phyloP scores from a whole-genome alignment of 2,113 vertebrate genomes.

The Grammomys surdaster region DNA sequence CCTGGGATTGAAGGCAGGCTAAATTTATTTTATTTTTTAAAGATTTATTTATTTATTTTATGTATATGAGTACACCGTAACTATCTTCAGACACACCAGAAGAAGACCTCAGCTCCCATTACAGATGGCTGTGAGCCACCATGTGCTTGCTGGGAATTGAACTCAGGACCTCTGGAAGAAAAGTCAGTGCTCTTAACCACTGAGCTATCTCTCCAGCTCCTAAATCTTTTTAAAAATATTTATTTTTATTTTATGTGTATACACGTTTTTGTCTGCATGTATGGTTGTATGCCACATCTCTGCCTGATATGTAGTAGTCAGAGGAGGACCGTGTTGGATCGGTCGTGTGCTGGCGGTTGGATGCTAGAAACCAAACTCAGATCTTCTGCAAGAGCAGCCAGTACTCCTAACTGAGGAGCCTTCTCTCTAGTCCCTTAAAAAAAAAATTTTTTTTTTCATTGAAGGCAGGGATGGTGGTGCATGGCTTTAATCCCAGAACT shows the following conservation, averaged over 20 bases:
- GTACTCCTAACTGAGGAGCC: neutral
- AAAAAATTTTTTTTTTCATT: neutral
- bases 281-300: neutral
- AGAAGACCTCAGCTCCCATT: too few species aligned
- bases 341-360: too few species aligned
- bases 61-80: too few species aligned
- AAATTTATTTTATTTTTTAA: neutral
- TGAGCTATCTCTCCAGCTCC: too few species aligned
- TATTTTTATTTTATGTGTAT: neutral
- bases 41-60: neutral
- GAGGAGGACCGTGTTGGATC: neutral
- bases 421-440: neutral
- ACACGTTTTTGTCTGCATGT: neutral
- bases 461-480: too few species aligned
- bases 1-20: neutral
- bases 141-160: too few species aligned
- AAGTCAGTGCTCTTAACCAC: too few species aligned
- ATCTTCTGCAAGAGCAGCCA: neutral
- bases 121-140: too few species aligned
- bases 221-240: neutral
- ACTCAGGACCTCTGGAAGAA: too few species aligned
- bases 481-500: too few species aligned
- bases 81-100: too few species aligned
- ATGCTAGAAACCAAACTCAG: neutral
- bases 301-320: neutral